Percentiles rank a stretch among this genome's conserved stretches.
phyloP scores from a whole-genome alignment of 2,113 vertebrate species.

The Seriola aureovittata region DNA sequence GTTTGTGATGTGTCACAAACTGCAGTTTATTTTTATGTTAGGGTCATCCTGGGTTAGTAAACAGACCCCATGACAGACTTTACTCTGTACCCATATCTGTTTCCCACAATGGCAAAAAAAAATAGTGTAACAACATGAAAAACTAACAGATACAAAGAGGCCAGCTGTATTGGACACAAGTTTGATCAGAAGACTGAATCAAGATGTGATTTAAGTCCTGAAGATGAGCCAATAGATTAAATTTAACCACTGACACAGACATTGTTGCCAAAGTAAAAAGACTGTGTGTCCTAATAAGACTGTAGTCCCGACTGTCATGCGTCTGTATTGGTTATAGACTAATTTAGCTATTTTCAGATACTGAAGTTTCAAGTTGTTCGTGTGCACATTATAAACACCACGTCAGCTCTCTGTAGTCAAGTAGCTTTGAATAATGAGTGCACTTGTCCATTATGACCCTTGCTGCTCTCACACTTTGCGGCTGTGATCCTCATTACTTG shows the following conservation, averaged over 20 bases:
- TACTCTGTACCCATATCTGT: too few species aligned
- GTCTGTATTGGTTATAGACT: constrained; percentile 2
- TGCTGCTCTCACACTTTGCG: constrained; percentile 54
- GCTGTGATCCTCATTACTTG: constrained; percentile 51
- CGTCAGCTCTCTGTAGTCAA: constrained; percentile 27
- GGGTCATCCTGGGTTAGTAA: not conserved
- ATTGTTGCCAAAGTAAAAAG: constrained; percentile 11
- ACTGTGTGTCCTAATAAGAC: constrained; percentile 11
- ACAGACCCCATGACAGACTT: not conserved
- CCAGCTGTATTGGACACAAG: too few species aligned
- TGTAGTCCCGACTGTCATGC: not conserved
- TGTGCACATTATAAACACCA: not conserved
- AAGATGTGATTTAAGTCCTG: not conserved
- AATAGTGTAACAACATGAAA: not conserved
- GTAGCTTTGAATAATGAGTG: constrained; percentile 58
- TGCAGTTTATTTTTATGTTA: not conserved
- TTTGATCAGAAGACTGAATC: not conserved
- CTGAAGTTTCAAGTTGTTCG: not conserved
- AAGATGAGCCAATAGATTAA: not conserved
- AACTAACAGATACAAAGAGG: too few species aligned
- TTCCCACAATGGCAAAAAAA: not conserved
- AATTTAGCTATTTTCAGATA: constrained; percentile 7
- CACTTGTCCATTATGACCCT: constrained; percentile 52
- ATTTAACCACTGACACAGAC: constrained; percentile 26
- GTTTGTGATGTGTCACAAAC: not conserved